phyloP scores from a whole-genome alignment of 2,888 invertebrate species.

The Lasioglossum leucozonium region DNA sequence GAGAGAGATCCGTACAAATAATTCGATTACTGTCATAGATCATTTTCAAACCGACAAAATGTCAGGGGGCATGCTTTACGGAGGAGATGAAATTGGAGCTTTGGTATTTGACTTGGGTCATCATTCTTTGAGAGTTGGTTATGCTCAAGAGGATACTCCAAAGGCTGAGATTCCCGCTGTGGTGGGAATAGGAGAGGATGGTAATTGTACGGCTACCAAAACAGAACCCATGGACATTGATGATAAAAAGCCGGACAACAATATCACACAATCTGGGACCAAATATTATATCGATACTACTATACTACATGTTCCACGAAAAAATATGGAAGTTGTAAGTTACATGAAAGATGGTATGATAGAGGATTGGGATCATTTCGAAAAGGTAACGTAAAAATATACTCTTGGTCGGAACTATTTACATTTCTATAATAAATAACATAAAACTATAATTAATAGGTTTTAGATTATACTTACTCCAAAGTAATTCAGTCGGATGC shows the following conservation, averaged over 20 bases:
- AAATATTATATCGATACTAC: constrained; percentile 97
- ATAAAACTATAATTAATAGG: constrained; percentile 65
- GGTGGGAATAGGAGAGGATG: constrained; percentile 92
- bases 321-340: constrained; percentile 94
- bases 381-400: constrained; percentile 88
- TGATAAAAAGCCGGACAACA: constrained; percentile 91
- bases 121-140: constrained; percentile 95
- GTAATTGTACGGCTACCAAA: constrained; percentile 86
- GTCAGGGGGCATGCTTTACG: constrained; percentile 89
- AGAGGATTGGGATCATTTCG: constrained; percentile 99
- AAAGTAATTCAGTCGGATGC: constrained; percentile 97
- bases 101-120: constrained; percentile 98
- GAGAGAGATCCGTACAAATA: not conserved
- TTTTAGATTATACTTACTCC: constrained; percentile 95
- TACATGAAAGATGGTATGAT: constrained; percentile 99
- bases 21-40: constrained; percentile 43
- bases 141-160: constrained; percentile 99
- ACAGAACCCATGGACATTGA: constrained; percentile 88
- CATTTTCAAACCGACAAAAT: constrained; percentile 54
- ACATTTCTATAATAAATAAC: not conserved
- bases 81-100: constrained; percentile 99
- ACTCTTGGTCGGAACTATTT: not conserved
- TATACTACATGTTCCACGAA: constrained; percentile 94
- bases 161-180: constrained; percentile 98
- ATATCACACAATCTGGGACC: constrained; percentile 87